Conservation (phyloP, 2,797 vertebrate species). For the Diglossa cyanea region DNA sequence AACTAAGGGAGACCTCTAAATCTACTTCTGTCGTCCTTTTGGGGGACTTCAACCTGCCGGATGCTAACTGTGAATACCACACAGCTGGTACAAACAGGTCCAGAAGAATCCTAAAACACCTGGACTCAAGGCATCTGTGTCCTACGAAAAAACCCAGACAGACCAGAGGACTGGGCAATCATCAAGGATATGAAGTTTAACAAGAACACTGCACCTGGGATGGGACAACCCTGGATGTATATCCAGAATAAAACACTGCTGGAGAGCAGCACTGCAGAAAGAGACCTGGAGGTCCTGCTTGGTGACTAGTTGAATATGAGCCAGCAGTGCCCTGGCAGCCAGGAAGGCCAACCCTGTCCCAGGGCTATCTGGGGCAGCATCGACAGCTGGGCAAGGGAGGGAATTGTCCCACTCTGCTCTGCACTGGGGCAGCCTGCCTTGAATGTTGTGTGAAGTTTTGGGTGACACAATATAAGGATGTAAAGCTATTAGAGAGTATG, state of each 20-base stretch:
- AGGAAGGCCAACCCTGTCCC: background rate
- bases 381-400: rapidly evolving
- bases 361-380: background rate
- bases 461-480: background rate
- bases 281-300: background rate
- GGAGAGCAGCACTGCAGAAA: background rate
- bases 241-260: background rate
- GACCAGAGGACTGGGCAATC: background rate
- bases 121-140: background rate
- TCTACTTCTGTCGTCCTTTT: background rate
- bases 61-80: background rate
- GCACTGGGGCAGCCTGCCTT: background rate
- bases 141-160: background rate
- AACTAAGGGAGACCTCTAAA: background rate
- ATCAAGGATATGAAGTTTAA: rapidly evolving
- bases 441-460: background rate
- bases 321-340: background rate
- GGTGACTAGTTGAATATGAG: background rate
- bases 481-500: background rate
- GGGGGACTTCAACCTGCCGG: background rate
- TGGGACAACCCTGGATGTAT: background rate
- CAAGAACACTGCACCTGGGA: background rate
- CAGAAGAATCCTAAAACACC: background rate
- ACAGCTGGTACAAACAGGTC: background rate
- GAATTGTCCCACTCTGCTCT: background rate